A percentile compares a stretch with the other conserved stretches of the same genome.
Evolutionary conservation across 2,888 invertebrate species (phyloP).

Genomic region (Caenorhabditis sinica): DNA sequence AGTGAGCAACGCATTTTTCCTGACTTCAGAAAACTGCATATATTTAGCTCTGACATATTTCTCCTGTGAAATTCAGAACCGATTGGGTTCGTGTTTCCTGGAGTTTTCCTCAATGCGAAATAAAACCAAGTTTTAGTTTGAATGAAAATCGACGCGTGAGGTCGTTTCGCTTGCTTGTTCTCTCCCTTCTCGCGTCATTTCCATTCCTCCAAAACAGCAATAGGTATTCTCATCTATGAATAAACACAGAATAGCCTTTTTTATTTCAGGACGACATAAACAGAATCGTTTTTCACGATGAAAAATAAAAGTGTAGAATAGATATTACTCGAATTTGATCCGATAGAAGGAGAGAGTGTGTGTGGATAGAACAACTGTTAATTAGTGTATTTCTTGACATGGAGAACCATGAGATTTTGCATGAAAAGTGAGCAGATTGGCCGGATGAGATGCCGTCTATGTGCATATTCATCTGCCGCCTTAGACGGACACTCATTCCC

Average conservation of each 20-base stretch:
- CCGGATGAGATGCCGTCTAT: constrained; percentile 57
- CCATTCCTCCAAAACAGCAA: constrained; percentile 44
- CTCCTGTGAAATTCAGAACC: background rate
- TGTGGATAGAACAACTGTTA: constrained; percentile 34
- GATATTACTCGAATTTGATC: constrained; percentile 44
- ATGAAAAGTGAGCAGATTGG: constrained; percentile 62
- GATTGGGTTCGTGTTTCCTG: background rate
- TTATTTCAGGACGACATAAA: constrained; percentile 14
- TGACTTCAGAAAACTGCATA: too few relatives aligned
- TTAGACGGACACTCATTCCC: constrained; percentile 26
- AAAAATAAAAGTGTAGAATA: constrained; percentile 21
- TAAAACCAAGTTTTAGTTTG: constrained; percentile 41
- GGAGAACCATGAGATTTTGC: constrained; percentile 12
- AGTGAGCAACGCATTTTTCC: too few relatives aligned
- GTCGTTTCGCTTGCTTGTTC: constrained; percentile 48
- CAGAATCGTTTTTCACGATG: background rate
- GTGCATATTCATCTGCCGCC: constrained; percentile 49
- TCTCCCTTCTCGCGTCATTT: constrained; percentile 29
- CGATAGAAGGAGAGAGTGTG: background rate
- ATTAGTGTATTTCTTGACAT: constrained; percentile 48
- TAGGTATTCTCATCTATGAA: constrained; percentile 43
- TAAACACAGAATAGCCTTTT: constrained; percentile 20
- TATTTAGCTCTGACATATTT: background rate
- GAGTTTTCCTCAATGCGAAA: constrained; percentile 6
- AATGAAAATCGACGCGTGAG: constrained; percentile 43